These are phyloP conservation scores for Porphyrio hochstetteri DNA, from an alignment of 2,113 vertebrate genomes.

Conservation along the genomic window DNA sequence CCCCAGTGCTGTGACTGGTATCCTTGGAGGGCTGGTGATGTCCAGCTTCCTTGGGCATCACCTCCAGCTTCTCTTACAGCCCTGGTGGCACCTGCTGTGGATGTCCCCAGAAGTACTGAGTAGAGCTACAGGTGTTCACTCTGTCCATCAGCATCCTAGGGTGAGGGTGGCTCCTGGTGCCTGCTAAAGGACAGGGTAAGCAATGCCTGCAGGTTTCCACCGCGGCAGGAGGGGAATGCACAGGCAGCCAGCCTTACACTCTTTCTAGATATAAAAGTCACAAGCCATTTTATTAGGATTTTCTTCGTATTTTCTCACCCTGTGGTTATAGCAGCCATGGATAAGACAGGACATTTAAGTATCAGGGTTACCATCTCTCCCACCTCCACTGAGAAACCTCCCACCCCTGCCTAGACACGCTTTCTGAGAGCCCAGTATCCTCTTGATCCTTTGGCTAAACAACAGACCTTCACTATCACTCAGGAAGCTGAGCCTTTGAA, in stretches of 20 bases:
- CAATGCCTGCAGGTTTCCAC: background rate
- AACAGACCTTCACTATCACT: slow-evolving; percentile 62
- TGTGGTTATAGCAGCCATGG: background rate
- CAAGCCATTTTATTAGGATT: background rate
- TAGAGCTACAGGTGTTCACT: background rate
- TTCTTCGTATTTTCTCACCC: background rate
- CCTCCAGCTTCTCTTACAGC: background rate
- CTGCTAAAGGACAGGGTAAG: background rate
- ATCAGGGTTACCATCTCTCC: background rate
- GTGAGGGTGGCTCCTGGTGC: background rate
- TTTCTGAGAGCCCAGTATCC: slow-evolving; percentile 54
- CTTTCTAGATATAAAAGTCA: background rate
- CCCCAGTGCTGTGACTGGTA: background rate
- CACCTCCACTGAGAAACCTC: slow-evolving; percentile 24
- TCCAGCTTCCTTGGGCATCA: background rate
- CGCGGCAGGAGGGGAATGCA: background rate
- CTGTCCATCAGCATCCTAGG: background rate
- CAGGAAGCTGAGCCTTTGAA: slow-evolving; percentile 66
- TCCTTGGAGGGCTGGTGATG: background rate
- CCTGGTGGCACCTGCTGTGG: background rate
- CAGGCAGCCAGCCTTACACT: accelerated
- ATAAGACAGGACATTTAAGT: background rate
- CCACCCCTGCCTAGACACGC: slow-evolving; percentile 27
- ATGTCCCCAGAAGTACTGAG: accelerated
- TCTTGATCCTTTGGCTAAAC: slow-evolving; percentile 66